Conservation (phyloP, 2,888 invertebrate species). For the Tinea trinotella region DNA sequence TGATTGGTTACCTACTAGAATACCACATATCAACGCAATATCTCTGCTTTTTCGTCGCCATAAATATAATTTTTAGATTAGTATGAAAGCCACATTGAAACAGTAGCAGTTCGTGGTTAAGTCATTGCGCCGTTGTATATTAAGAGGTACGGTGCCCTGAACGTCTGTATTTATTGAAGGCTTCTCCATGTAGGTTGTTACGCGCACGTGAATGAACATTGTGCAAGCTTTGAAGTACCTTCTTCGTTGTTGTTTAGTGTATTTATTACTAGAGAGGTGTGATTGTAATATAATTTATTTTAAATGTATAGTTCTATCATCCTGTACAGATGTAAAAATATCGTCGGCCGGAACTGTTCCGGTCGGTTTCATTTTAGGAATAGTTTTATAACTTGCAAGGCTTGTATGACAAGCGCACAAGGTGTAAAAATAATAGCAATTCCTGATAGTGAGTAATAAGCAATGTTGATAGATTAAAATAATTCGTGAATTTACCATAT, state of each 20-base stretch:
- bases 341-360: conserved; percentile 1
- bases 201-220: background rate
- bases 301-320: conserved; percentile 19
- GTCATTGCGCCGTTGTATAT: no score
- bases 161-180: background rate
- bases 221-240: conserved; percentile 37
- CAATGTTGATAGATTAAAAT: conserved; percentile 31
- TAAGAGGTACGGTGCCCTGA: no score
- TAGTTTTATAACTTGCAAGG: conserved; percentile 40
- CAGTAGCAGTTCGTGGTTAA: no score
- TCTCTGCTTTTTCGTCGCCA: no score
- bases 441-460: conserved; percentile 47
- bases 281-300: conserved; percentile 62
- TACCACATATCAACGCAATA: no score
- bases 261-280: conserved; percentile 61
- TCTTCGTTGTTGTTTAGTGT: conserved; percentile 52
- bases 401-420: conserved; percentile 68
- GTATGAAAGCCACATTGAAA: no score
- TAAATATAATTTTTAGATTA: no score
- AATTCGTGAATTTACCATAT: background rate
- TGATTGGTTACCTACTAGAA: no score
- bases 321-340: conserved; percentile 34
- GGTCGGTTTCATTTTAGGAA: background rate
- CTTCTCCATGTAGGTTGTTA: background rate
- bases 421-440: conserved; percentile 43